Base-by-base conservation (phyloP, 1,140 invertebrate genomes). In the Apis florea region DNA sequence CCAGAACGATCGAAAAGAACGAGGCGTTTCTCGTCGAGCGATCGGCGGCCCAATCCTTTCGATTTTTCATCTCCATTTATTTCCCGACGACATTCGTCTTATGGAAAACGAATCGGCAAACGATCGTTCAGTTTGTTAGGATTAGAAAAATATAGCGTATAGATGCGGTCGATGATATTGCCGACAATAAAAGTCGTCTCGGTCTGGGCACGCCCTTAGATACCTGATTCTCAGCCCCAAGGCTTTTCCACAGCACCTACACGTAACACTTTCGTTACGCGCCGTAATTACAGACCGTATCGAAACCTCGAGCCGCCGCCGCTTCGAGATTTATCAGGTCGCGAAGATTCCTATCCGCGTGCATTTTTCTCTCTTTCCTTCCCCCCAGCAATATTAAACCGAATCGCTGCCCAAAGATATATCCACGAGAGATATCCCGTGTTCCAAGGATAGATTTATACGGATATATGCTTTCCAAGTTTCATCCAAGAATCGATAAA, bases 261-360 rank as follows among this genome's bases (percentile, higher is more conserved):
- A 80, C 78, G 71, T 83, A 83, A 87, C 80, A 85, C 83, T 87
- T 87, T 89, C 82, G 87, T 89, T 87, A 84, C 78, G 86, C 85
- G 79, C 79, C 82, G 82, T 87, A 89, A 89, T 89, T 89, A 83
- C 72, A 78, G 83, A 87, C 78, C 79, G 81, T 85, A 84, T 88
- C 79, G 87, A 83, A 40, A 84, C 67, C 59, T 71, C 70, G 80
- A 78, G 79, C 63, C 61, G 56, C 21, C 17, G 79, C 63, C 61
- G 56, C 21, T 21, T 53, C 69, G 77, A 86, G 82, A 88, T 88
- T 89, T 89, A 89, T 87, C 88, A 85, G 85, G 80, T 79, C 61
- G 77, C 82, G 83, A 79, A 85, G 87, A 88, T 87, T 67, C 63
- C 78, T 87, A 88, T 88, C 79, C 67, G 59, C 2, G 40, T 47